Percentiles rank a stretch among this genome's conserved stretches.
Conservation (phyloP, 2,797 vertebrate species). For the Lates japonicus region DNA sequence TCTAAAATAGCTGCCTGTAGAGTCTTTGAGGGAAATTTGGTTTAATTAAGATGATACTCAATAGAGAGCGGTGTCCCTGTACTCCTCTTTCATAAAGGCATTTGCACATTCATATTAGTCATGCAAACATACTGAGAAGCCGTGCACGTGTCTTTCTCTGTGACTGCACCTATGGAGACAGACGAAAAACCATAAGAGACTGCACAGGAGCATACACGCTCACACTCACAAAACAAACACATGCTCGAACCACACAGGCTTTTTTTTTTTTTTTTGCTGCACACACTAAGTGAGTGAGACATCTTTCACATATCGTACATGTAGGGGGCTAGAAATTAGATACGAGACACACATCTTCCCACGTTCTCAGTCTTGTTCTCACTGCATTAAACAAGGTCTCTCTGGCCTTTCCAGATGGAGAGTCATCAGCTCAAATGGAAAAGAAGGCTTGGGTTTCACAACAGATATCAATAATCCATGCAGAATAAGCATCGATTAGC, state of each 20-base stretch:
- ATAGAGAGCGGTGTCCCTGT: slow-evolving; percentile 46
- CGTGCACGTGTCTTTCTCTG: slow-evolving; percentile 15
- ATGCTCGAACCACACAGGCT: slow-evolving; percentile 4
- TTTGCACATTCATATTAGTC: slow-evolving; percentile 57
- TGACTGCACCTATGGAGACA: slow-evolving; percentile 45
- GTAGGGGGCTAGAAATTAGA: slow-evolving; percentile 49
- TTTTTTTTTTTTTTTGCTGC: too few species aligned
- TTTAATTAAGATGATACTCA: slow-evolving; percentile 78
- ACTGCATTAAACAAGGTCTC: slow-evolving; percentile 53
- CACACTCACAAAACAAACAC: slow-evolving; percentile 8
- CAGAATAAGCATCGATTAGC: slow-evolving; percentile 75
- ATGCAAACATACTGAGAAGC: slow-evolving; percentile 55
- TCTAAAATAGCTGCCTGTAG: slow-evolving; percentile 71
- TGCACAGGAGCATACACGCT: neutral
- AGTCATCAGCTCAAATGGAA: slow-evolving; percentile 44
- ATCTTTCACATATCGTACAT: slow-evolving; percentile 51
- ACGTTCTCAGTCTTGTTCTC: slow-evolving; percentile 44
- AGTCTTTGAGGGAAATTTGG: slow-evolving; percentile 72
- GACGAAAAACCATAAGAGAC: slow-evolving; percentile 6
- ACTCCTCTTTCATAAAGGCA: slow-evolving; percentile 46
- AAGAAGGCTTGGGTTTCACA: slow-evolving; percentile 40
- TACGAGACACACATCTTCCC: slow-evolving; percentile 47
- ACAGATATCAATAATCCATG: slow-evolving; percentile 74
- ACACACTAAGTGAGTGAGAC: slow-evolving; percentile 56
- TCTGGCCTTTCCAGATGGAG: slow-evolving; percentile 37